phyloP scores from a whole-genome alignment of 2,888 invertebrate genomes.

The Brachyptera risi region DNA sequence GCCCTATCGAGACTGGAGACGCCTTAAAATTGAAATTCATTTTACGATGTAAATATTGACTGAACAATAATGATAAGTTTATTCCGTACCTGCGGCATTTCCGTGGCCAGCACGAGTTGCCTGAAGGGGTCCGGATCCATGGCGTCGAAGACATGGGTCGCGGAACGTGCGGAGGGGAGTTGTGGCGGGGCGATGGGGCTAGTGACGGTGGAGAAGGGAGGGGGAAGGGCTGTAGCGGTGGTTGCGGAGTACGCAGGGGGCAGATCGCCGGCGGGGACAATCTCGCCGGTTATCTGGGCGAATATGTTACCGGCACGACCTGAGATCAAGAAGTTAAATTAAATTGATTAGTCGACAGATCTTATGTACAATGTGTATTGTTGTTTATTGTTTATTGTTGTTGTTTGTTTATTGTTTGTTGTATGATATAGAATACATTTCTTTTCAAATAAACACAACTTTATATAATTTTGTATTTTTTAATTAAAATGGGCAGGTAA shows the following conservation, averaged over 20 bases:
- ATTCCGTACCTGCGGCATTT: slow-evolving; percentile 43
- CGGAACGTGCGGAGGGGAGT: not conserved
- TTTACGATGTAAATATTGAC: no score
- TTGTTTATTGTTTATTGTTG: no score
- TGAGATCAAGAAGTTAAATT: not conserved
- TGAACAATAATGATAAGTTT: no score
- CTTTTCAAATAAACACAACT: no score
- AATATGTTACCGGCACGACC: slow-evolving; percentile 34
- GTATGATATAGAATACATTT: no score
- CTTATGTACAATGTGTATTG: no score
- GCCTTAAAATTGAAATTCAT: no score
- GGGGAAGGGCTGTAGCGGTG: not conserved
- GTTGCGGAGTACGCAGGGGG: slow-evolving; percentile 1
- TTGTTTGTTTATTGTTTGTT: no score
- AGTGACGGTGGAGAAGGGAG: not conserved
- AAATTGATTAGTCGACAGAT: no score
- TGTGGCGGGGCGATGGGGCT: not conserved
- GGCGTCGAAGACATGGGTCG: slow-evolving; percentile 23
- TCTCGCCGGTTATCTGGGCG: slow-evolving; percentile 31
- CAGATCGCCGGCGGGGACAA: not conserved
- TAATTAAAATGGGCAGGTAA: no score
- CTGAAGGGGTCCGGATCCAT: slow-evolving; percentile 55
- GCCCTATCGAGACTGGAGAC: no score
- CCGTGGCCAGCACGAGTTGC: slow-evolving; percentile 58
- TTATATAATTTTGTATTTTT: no score